Evolutionary conservation across 1,140 invertebrate species (phyloP).

Genomic region (Papilio polytes): DNA sequence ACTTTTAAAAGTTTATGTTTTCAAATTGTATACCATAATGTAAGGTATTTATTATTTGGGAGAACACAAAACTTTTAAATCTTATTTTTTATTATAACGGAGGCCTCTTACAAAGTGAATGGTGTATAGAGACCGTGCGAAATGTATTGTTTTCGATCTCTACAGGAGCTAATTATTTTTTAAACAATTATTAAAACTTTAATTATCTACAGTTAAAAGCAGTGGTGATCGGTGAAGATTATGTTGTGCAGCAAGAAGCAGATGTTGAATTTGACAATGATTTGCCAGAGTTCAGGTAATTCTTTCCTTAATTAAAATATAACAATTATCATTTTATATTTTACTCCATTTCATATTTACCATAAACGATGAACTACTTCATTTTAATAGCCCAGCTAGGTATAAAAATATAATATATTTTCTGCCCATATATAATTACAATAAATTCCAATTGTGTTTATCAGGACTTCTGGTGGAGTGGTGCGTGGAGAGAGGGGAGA

Average conservation of each 20-base stretch:
- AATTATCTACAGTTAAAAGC: slow-evolving; percentile 92
- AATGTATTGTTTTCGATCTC: background rate
- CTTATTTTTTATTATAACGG: background rate
- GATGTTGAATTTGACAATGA: slow-evolving; percentile 95
- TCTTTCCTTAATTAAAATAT: background rate
- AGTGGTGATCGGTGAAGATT: slow-evolving; percentile 90
- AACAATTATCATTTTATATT: too few species aligned
- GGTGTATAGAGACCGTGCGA: background rate
- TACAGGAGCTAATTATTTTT: background rate
- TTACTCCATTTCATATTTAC: too few species aligned
- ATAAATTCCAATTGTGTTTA: slow-evolving; percentile 26
- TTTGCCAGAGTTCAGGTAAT: slow-evolving; percentile 94
- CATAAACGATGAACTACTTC: too few species aligned
- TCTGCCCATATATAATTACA: slow-evolving; percentile 13
- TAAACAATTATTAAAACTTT: background rate
- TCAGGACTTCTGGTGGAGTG: slow-evolving; percentile 92
- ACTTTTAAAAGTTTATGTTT: background rate
- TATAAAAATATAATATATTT: background rate
- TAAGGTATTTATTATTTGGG: background rate
- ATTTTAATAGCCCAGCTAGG: too few species aligned
- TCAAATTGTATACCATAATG: background rate
- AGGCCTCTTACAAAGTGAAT: background rate
- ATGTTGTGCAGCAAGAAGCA: slow-evolving; percentile 89
- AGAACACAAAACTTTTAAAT: background rate
- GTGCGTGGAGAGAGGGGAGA: slow-evolving; percentile 85